Evolutionary conservation across 2,888 invertebrate genomes (phyloP).

Genomic region (Ornithoptera alexandrae): DNA sequence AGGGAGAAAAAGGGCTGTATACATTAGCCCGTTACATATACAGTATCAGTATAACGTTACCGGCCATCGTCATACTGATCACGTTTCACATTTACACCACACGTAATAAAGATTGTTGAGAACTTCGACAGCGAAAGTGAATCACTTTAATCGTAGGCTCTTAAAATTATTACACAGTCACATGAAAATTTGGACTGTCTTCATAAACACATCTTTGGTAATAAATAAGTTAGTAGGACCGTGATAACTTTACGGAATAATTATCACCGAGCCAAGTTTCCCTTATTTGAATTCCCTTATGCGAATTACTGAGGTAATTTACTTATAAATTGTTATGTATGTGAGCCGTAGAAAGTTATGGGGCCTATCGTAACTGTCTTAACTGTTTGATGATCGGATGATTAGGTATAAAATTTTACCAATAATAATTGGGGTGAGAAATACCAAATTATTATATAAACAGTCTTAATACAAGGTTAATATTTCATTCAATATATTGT

Average conservation of each 20-base stretch:
- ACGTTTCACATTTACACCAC: slow-evolving; percentile 14
- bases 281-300: slow-evolving; percentile 26
- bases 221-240: slow-evolving; percentile 41
- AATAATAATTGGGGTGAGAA: background rate
- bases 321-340: slow-evolving; percentile 5
- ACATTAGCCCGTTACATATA: slow-evolving; percentile 19
- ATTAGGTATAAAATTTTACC: background rate
- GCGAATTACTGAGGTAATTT: slow-evolving; percentile 21
- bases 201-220: slow-evolving; percentile 37
- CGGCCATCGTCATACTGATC: slow-evolving; percentile 20
- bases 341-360: slow-evolving; percentile 5
- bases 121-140: slow-evolving; percentile 22
- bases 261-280: slow-evolving; percentile 41
- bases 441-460: background rate
- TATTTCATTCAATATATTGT: too few relatives aligned
- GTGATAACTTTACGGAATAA: slow-evolving; percentile 47
- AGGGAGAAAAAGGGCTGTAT: slow-evolving; percentile 17
- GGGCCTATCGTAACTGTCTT: background rate
- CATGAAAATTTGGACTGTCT: slow-evolving; percentile 37
- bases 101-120: slow-evolving; percentile 19
- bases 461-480: too few relatives aligned
- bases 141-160: slow-evolving; percentile 10
- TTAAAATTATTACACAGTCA: too few relatives aligned
- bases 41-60: slow-evolving; percentile 15
- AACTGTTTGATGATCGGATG: background rate